These are phyloP conservation scores for Sarcophaga carnaria DNA, from an alignment of 2,888 invertebrate species.

Conservation along the genomic window DNA sequence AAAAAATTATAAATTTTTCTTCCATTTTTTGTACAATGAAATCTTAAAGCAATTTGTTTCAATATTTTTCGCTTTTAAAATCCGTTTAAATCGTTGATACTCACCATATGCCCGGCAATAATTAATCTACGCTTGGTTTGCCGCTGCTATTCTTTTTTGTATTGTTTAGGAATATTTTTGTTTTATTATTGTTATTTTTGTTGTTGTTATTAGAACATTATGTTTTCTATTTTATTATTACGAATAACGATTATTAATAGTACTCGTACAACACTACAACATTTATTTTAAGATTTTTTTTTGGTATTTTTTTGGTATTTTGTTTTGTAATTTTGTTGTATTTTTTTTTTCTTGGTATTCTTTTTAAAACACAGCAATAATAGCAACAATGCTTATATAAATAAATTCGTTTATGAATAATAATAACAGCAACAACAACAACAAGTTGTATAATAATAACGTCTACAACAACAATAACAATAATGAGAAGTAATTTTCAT, in stretches of 20 bases:
- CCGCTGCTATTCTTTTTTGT: not conserved
- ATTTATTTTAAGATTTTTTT: not conserved
- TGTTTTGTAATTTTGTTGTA: too few relatives aligned
- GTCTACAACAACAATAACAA: not conserved
- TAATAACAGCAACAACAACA: not conserved
- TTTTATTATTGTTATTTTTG: not conserved
- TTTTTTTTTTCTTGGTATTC: not conserved
- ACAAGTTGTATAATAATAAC: not conserved
- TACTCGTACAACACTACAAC: not conserved
- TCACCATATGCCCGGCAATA: not conserved
- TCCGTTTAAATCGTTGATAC: not conserved
- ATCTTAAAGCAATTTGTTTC: not conserved
- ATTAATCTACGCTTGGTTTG: not conserved
- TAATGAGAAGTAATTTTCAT: not conserved
- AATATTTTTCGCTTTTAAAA: not conserved
- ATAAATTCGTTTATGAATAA: conserved; percentile 1
- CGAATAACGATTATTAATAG: not conserved
- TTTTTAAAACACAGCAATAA: not conserved
- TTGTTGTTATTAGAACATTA: not conserved
- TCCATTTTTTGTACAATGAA: conserved; percentile 5
- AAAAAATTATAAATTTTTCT: too few relatives aligned
- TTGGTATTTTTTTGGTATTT: too few relatives aligned
- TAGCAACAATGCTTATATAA: not conserved
- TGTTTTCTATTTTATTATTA: not conserved
- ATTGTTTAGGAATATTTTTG: not conserved